A percentile compares a stretch with the other conserved stretches of the same genome.
Conservation (phyloP, 2,888 invertebrate species). For the Parnassius mnemosyne region DNA sequence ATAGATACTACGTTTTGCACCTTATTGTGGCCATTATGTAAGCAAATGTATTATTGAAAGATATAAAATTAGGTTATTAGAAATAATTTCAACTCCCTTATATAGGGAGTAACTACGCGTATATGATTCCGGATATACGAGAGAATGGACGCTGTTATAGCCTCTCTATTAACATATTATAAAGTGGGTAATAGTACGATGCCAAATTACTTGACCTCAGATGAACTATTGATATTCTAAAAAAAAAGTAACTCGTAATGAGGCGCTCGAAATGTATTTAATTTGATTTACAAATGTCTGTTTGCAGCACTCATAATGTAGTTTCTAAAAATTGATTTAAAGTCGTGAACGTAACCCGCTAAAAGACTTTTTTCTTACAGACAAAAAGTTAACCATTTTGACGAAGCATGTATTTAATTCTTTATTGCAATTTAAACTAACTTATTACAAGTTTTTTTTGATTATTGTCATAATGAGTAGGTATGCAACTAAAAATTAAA, state of each 20-base stretch:
- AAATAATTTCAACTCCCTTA: conserved; percentile 17
- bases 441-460: no score
- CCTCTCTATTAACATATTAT: conserved; percentile 19
- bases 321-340: conserved; percentile 17
- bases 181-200: conserved; percentile 33
- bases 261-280: conserved; percentile 12
- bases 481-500: no score
- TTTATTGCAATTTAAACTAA: no score
- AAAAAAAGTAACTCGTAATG: conserved; percentile 32
- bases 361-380: conserved; percentile 3
- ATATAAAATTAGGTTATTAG: conserved; percentile 5
- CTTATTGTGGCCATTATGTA: no score
- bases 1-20: no score
- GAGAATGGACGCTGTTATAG: conserved; percentile 22
- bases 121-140: conserved; percentile 20
- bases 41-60: no score
- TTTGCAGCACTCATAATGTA: conserved; percentile 17
- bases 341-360: conserved; percentile 2
- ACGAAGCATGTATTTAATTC: not conserved
- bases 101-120: conserved; percentile 12
- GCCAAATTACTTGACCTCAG: conserved; percentile 37
- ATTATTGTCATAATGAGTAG: no score
- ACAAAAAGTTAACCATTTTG: not conserved
- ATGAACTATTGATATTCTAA: conserved; percentile 33
- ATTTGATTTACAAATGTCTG: conserved; percentile 20